phyloP scores from a whole-genome alignment of 2,113 vertebrate species.

The Grammomys dolichurus region DNA sequence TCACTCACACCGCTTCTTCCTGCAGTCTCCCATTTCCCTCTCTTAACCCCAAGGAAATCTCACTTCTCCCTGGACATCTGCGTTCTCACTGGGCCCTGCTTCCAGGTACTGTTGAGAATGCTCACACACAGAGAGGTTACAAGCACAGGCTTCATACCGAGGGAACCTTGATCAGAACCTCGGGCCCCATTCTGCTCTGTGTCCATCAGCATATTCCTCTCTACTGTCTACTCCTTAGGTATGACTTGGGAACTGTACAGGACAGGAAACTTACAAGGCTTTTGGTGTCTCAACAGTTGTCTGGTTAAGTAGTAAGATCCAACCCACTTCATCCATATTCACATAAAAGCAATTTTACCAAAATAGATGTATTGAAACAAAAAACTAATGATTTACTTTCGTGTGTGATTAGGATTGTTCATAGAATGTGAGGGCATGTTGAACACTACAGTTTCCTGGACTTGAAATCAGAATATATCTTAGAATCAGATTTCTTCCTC shows the following conservation, averaged over 20 bases:
- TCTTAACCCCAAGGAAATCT: background rate
- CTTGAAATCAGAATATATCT: background rate
- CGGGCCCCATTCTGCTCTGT: background rate
- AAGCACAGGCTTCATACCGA: background rate
- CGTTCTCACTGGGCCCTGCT: background rate
- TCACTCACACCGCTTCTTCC: slow-evolving; percentile 53
- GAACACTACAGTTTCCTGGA: background rate
- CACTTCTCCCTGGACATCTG: slow-evolving; percentile 48
- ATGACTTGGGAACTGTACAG: background rate
- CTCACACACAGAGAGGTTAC: background rate
- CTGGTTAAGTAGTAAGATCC: background rate
- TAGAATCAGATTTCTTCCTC: background rate
- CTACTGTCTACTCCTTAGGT: background rate
- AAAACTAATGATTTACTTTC: background rate
- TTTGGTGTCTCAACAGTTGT: background rate
- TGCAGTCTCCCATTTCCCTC: background rate
- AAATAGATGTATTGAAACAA: background rate
- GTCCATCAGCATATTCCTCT: background rate
- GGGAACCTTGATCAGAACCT: background rate
- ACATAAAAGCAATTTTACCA: background rate
- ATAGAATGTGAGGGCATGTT: background rate
- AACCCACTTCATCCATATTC: background rate
- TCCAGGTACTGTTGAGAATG: background rate
- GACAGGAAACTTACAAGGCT: background rate
- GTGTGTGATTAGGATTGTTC: background rate